Conservation (phyloP, 2,113 vertebrate genomes). For the Sinosuthora webbiana region DNA sequence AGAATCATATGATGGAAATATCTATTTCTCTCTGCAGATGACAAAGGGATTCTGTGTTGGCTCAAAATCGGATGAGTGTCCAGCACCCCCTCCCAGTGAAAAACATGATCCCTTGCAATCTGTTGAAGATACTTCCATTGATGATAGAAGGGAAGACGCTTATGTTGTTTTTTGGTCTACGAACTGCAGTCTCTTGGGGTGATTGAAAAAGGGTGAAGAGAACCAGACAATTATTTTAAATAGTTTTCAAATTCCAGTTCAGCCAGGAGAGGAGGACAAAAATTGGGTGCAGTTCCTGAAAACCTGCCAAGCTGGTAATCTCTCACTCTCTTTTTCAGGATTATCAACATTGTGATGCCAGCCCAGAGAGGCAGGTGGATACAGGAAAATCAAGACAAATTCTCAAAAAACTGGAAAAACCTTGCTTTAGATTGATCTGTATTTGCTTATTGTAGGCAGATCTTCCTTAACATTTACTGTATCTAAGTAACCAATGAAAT, state of each 20-base stretch:
- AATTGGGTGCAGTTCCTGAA: background rate
- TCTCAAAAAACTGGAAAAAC: background rate
- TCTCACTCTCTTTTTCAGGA: background rate
- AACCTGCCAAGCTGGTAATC: background rate
- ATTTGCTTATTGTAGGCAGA: background rate
- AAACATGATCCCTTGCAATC: background rate
- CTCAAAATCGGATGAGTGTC: background rate
- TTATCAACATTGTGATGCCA: background rate
- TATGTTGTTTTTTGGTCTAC: background rate
- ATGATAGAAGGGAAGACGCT: fast-evolving
- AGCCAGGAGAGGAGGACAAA: background rate
- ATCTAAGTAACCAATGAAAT: background rate
- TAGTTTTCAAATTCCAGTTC: background rate
- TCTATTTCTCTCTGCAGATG: background rate
- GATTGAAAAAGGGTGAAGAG: background rate
- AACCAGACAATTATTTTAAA: background rate
- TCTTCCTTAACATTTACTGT: background rate
- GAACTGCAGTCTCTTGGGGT: background rate
- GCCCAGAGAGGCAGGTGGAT: background rate
- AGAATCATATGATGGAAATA: background rate
- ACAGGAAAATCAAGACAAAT: background rate
- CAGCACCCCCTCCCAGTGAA: fast-evolving
- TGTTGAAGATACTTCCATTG: background rate
- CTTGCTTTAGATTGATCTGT: background rate
- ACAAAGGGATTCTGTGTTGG: background rate